Conservation (phyloP, 2,797 vertebrate genomes). For the Avahi laniger region DNA sequence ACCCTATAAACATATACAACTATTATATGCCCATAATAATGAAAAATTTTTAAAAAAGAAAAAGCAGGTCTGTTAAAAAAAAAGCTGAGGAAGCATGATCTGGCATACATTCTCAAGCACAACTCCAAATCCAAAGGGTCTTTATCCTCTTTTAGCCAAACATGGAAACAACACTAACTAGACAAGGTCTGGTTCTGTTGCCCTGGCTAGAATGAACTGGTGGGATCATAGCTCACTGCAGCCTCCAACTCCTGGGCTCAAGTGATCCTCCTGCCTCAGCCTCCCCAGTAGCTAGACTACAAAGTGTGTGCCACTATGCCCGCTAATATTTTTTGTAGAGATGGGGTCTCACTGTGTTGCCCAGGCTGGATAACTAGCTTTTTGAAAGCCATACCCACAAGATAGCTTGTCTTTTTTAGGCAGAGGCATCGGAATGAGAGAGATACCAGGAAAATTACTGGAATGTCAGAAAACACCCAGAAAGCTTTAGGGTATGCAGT, state of each 20-base stretch:
- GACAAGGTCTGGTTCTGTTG: neutral
- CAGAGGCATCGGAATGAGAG: neutral
- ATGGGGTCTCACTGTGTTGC: no score
- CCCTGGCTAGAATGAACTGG: no score
- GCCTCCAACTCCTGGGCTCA: no score
- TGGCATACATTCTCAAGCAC: neutral
- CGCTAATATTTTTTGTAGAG: no score
- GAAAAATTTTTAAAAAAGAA: no score
- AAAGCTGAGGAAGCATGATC: neutral
- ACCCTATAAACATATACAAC: no score
- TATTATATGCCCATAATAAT: no score
- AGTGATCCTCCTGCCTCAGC: no score
- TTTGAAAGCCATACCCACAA: neutral
- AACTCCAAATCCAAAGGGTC: neutral
- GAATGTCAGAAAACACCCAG: neutral
- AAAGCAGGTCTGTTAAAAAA: neutral
- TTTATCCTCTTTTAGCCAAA: neutral
- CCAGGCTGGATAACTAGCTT: neutral
- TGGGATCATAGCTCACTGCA: no score
- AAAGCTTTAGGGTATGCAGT: neutral
- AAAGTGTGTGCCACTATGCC: no score
- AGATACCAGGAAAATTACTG: neutral
- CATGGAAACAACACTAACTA: neutral
- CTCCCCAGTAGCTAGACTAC: no score
- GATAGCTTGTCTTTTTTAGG: neutral